Evolutionary conservation across 2,888 invertebrate genomes (phyloP).

Genomic region (Papilio gigon): DNA sequence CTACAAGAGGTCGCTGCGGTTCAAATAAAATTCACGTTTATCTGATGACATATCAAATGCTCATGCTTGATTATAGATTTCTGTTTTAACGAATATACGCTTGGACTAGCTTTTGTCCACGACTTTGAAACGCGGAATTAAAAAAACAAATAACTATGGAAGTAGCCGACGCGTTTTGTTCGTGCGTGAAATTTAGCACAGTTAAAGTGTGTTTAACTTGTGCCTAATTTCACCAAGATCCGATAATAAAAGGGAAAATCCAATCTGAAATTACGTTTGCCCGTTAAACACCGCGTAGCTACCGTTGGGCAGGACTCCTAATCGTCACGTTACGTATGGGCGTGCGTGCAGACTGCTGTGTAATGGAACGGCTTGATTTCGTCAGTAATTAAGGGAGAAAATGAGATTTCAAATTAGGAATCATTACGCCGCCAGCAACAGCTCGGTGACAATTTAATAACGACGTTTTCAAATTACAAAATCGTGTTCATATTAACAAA

Average conservation of each 20-base stretch:
- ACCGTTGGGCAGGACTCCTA: not conserved
- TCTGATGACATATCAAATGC: slow-evolving; percentile 23
- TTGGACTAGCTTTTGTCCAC: too few relatives aligned
- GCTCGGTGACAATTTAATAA: slow-evolving; percentile 28
- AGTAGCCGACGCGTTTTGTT: too few relatives aligned
- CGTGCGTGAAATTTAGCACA: too few relatives aligned
- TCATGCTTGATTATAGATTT: not conserved
- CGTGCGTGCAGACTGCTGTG: too few relatives aligned
- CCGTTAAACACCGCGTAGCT: not conserved
- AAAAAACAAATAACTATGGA: too few relatives aligned
- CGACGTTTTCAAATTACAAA: slow-evolving; percentile 26
- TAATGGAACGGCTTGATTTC: slow-evolving; percentile 15
- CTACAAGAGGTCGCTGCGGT: slow-evolving; percentile 9
- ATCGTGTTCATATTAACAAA: slow-evolving; percentile 24
- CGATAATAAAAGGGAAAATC: too few relatives aligned
- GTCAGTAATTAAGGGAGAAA: slow-evolving; percentile 15
- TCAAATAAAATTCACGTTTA: slow-evolving; percentile 19
- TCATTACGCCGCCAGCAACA: slow-evolving; percentile 19
- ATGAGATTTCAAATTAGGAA: slow-evolving; percentile 20
- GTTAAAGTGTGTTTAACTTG: too few relatives aligned
- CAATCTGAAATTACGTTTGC: not conserved
- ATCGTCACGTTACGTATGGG: not conserved
- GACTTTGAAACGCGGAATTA: too few relatives aligned
- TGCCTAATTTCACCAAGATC: too few relatives aligned
- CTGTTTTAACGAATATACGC: not conserved